Conservation (phyloP, 2,797 vertebrate species). For the Micropoecilia bifurca region DNA sequence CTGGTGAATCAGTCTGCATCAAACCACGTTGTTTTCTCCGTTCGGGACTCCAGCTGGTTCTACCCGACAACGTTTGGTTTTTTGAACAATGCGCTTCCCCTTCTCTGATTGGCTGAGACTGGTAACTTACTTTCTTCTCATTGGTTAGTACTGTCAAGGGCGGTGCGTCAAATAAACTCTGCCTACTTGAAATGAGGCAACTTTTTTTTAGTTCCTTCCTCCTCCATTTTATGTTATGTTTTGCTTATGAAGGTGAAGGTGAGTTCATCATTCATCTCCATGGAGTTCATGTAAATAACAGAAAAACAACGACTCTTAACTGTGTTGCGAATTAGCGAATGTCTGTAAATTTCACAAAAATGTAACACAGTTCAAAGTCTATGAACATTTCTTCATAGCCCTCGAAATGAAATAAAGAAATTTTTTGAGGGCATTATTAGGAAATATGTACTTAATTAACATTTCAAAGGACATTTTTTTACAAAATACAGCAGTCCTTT, state of each 20-base stretch:
- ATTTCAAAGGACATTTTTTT: neutral
- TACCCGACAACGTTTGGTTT: slow-evolving; percentile 31
- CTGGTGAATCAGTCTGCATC: rapidly evolving
- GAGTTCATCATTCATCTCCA: neutral
- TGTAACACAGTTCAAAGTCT: neutral
- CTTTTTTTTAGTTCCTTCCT: slow-evolving; percentile 36
- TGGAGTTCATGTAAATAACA: neutral
- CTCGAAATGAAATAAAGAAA: neutral
- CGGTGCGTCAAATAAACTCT: neutral
- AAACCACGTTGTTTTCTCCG: neutral
- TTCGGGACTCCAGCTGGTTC: neutral
- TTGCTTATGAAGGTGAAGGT: neutral
- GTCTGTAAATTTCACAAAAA: neutral
- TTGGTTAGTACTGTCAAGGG: slow-evolving; percentile 23
- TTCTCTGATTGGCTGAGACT: slow-evolving; percentile 44
- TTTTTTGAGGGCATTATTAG: neutral
- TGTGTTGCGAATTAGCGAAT: neutral
- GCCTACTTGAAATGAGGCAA: slow-evolving; percentile 26
- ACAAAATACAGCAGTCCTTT: neutral
- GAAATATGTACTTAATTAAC: neutral
- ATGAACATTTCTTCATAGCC: neutral
- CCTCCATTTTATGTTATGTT: neutral
- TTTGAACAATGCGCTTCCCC: slow-evolving; percentile 72
- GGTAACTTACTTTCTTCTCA: slow-evolving; percentile 6
- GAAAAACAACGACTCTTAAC: neutral